Evolutionary conservation across 2,113 vertebrate species (phyloP).

Genomic region (Axis porcinus): DNA sequence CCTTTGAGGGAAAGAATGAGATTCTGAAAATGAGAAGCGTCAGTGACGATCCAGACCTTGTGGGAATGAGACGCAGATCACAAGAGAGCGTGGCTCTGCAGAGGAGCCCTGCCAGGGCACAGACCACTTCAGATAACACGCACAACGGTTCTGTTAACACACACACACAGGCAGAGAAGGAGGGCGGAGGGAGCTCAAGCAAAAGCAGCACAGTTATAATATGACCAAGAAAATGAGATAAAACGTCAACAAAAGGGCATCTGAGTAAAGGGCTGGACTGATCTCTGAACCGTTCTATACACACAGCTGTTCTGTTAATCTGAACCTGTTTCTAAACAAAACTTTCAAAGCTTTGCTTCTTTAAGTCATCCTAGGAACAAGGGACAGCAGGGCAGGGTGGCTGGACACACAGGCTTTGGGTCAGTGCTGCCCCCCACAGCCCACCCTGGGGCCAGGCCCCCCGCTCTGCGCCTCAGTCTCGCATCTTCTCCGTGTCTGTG

Average conservation of each 20-base stretch:
- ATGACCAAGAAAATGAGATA: not conserved
- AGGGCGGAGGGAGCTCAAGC: not conserved
- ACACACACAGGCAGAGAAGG: not conserved
- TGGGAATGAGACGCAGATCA: not conserved
- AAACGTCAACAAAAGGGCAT: not conserved
- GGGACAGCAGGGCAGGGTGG: no score
- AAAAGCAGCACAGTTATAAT: not conserved
- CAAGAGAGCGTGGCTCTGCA: not conserved
- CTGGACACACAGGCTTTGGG: not conserved
- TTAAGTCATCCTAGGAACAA: not conserved
- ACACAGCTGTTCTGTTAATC: not conserved
- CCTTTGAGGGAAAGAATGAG: not conserved
- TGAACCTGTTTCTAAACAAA: not conserved
- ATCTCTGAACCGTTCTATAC: not conserved
- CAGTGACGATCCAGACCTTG: not conserved
- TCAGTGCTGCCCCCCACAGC: not conserved
- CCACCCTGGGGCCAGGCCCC: not conserved
- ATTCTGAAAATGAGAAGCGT: not conserved
- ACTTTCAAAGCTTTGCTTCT: not conserved
- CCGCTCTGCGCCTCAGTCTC: rapidly evolving
- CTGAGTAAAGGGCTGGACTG: not conserved
- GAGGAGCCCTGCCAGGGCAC: not conserved
- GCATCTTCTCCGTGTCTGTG: not conserved
- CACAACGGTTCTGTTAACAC: not conserved
- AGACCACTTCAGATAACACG: not conserved